Evolutionary conservation across 2,113 vertebrate species (phyloP).

Genomic region (Poeciliopsis turrubarensis): DNA sequence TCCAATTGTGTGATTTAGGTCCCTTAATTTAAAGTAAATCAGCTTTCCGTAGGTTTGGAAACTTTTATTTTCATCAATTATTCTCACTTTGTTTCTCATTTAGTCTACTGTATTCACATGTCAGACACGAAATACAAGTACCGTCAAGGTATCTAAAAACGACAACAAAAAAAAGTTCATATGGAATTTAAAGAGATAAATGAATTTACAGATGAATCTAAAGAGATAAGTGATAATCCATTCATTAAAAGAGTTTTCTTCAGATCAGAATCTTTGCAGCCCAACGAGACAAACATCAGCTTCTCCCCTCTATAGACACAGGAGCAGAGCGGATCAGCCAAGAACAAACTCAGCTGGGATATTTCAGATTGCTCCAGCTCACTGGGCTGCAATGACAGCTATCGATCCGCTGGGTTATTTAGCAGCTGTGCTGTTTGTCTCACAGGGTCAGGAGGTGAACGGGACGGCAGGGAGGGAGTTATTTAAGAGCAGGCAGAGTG

Average conservation of each 20-base stretch:
- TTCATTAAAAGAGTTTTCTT: neutral
- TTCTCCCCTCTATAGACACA: slow-evolving; percentile 16
- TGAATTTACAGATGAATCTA: neutral
- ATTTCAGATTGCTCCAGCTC: slow-evolving; percentile 42
- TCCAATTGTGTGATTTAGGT: too few species aligned
- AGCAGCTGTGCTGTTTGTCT: slow-evolving; percentile 39
- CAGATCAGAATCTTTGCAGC: neutral
- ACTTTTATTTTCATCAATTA: too few species aligned
- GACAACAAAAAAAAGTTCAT: too few species aligned
- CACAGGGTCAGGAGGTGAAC: slow-evolving; percentile 33
- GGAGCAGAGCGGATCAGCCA: slow-evolving; percentile 13
- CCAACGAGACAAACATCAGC: neutral
- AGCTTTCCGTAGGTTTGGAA: too few species aligned
- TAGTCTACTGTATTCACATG: too few species aligned
- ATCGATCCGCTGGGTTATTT: slow-evolving; percentile 74
- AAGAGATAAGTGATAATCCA: neutral
- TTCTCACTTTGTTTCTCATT: too few species aligned
- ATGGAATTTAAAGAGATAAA: too few species aligned
- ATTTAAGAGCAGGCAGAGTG: slow-evolving; percentile 69
- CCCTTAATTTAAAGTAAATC: too few species aligned
- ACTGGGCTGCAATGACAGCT: slow-evolving; percentile 63
- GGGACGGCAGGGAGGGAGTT: slow-evolving; percentile 49
- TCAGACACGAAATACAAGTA: too few species aligned
- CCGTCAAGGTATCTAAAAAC: too few species aligned
- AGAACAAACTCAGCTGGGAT: slow-evolving; percentile 57